Evolutionary conservation across 2,888 invertebrate genomes (phyloP), one percentile per base, ranked within the genome.

Genomic region (Silvanus unidentatus): DNA sequence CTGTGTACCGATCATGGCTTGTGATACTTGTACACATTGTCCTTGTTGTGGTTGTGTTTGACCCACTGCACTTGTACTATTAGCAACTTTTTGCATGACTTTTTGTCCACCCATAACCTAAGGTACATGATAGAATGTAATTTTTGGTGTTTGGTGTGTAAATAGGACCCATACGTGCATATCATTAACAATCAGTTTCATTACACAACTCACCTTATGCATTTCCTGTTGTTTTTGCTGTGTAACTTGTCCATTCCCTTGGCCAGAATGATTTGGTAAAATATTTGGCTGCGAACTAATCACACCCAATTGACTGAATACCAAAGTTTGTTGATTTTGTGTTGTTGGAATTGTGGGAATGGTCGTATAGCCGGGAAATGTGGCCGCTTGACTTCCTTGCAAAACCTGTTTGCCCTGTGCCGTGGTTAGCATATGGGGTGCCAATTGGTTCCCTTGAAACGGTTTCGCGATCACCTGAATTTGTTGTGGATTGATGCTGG

Each of bases 391-490:
- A 50, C 80, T 77, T 15, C 71, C 73, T 64, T 82, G 82, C 1
- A 86, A 68, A 50, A 86, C 84, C 63, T 82, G 84, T 63, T 87
- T 86, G 45, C 83, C 83, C 65, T 85, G 84, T 1, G 86, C 75
- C 0, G 88, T 83, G 5, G 79, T 75, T 32, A 92, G 73, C 88
- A 92, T 90, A 63, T 91, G 91, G 0, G 87, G 88, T 2, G 80
- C 78, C 40, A 85, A 70, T 54, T 86, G 84, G 57, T 83, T 84
- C 37, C 88, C 82, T 68, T 88, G 89, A 68, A 90, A 90, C 2
- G 89, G 86, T 65, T 92, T 92, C 16, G 90, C 81, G 51, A 91
- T 89, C 45, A 90, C 86, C 77, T 87, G 87, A 62, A 88, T 86
- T 50, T 85, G 84, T 43, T 84, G 84, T 1, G 86, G 84, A 66